Base-by-base conservation (phyloP, 2,113 vertebrate genomes). In the Bufo bufo region DNA sequence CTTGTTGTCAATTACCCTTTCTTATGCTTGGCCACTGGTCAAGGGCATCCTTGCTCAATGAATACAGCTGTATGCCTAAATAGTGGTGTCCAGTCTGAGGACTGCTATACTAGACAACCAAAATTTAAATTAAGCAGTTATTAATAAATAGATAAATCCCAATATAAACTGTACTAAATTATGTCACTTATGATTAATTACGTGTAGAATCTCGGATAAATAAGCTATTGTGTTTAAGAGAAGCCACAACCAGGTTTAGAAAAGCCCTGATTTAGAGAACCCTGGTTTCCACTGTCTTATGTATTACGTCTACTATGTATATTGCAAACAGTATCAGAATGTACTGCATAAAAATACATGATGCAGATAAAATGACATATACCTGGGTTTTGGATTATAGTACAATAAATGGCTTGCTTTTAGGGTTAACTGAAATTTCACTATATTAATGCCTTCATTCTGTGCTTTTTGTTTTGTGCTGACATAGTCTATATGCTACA, bases 401-500 rank as follows among this genome's bases (percentile, higher is more conserved):
- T 69, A 20, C 7, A 23, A 19, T 66, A 83, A 83, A 69, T 4
- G 16, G 9, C 4, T 82, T 6, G 12, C 77, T 79, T 65, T 63
- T 82, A 63, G 49, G 43, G 4, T 5, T 65, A 83, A 66, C 81
- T 52, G 23, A 11, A 82, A 69, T 80, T 78, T 58, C 0, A 52
- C 3, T 2, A n/a, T 78, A 78, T 43, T 65, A 61, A 82, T 20
- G 20, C 11, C 19, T 50, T 63, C 56, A 79, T 49, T 45, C 5
- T 65, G 80, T 82, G 80, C 81, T 50, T 83, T 59, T 45, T 82
- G 19, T 66, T 5, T 83, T 66, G 61, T 83, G 61, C 81, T n/a
- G 16, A 65, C 9, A 66, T 49, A 83, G 19, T 49, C 11, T n/a
- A 82, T 49, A 23, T 52, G 81, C 81, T 83, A 69, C 81, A 69